Evolutionary conservation across 1,140 invertebrate genomes (phyloP), one percentile per base, ranked within the genome.

Genomic region (Achroia grisella): DNA sequence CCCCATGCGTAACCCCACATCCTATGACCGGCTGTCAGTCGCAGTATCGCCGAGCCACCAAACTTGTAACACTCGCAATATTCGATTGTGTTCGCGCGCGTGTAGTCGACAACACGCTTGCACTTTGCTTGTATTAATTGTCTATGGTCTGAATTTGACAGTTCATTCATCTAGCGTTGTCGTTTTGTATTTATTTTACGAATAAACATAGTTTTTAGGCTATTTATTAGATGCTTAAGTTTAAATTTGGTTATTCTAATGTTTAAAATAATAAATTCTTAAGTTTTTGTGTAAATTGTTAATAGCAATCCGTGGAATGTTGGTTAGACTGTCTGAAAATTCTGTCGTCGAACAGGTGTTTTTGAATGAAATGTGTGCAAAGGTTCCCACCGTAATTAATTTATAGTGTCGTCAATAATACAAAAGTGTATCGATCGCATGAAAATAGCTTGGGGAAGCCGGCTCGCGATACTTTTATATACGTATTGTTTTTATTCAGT

Each of bases 1-100:
- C 89, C 90, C 90, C 88, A 87, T 87, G 87, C 86, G 86, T 91
- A 91, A 91, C 90, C 90, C 89, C 89, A 91, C 89, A 91, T 90
- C 89, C 17, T 80, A 79, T 70, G 86, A 78, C 71, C 75, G 81
- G 66, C 72, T 53, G 52, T 70, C 72, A 70, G 70, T 74, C 72
- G 72, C 59, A 55, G 58, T 52, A 59, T 55, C 62, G 66, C 50
- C 48, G 54, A 48, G 58, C 68, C 59, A 52, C 54, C 65, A 66
- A 66, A 54, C 17, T 23, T 6, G 17, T 6, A 23, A 23, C 17
- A 23, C 17, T 61, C 60, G 56, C 61, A 66, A 52, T 45, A 70
- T 52, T 75, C 58, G 62, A 68, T 61, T 73, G 62, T 56, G 63
- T 72, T 77, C 61, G 65, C 66, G 69, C 68, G 71, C 64, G 74